Conservation (phyloP, 2,113 vertebrate species). For the Ceratotherium simum region DNA sequence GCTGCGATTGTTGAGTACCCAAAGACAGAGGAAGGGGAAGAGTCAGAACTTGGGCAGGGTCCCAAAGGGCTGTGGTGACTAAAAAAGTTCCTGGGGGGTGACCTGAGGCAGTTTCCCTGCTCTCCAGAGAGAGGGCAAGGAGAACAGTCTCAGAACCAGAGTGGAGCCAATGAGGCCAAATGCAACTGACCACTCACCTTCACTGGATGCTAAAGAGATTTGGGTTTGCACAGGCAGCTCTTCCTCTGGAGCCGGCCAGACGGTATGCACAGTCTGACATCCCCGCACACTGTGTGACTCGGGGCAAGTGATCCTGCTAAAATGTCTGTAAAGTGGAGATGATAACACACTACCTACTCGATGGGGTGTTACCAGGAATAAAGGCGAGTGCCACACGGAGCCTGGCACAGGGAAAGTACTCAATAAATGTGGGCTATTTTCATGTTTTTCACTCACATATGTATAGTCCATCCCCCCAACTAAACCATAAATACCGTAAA, state of each 20-base stretch:
- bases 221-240: too few relatives aligned
- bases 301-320: neutral
- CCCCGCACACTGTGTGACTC: neutral
- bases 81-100: neutral
- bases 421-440: neutral
- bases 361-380: neutral
- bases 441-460: neutral
- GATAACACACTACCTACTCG: neutral
- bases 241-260: neutral
- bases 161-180: neutral
- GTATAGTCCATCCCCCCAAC: neutral
- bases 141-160: neutral
- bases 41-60: neutral
- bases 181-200: accelerated
- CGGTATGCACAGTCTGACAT: neutral
- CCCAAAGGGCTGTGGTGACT: neutral
- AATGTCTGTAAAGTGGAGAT: neutral
- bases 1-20: neutral
- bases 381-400: neutral
- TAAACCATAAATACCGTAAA: neutral
- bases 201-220: accelerated
- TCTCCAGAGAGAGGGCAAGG: neutral
- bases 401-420: neutral
- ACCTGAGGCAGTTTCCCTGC: neutral
- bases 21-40: neutral